Percentiles rank a stretch among this genome's conserved stretches.
phyloP scores from a whole-genome alignment of 2,113 vertebrate species.

The Taurulus bubalis region DNA sequence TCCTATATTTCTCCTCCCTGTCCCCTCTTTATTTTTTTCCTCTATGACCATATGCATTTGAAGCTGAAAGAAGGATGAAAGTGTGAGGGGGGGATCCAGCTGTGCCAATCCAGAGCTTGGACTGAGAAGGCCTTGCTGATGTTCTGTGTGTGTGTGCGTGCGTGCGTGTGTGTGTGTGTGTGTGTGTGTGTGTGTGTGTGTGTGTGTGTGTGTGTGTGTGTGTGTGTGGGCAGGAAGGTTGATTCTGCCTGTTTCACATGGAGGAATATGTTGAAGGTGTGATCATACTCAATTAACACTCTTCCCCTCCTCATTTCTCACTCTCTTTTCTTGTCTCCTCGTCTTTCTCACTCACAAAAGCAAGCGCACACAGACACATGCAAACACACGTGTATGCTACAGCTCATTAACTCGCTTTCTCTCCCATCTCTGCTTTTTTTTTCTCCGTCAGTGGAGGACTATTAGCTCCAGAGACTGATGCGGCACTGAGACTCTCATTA shows the following conservation, averaged over 20 bases:
- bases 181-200: too few species aligned
- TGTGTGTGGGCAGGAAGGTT: background rate
- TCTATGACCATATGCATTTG: background rate
- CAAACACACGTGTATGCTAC: slow-evolving; percentile 39
- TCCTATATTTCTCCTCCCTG: too few species aligned
- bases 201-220: background rate
- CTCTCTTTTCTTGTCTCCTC: slow-evolving; percentile 20
- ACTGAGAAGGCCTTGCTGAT: background rate
- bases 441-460: slow-evolving; percentile 44
- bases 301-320: slow-evolving; percentile 43
- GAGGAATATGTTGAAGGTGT: slow-evolving; percentile 57
- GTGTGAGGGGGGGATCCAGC: too few species aligned
- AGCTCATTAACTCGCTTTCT: slow-evolving; percentile 56
- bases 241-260: slow-evolving; percentile 24
- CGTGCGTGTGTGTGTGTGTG: background rate
- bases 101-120: background rate
- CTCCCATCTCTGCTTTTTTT: slow-evolving; percentile 52
- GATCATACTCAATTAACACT: slow-evolving; percentile 74
- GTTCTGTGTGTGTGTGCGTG: slow-evolving; percentile 15
- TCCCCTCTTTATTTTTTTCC: background rate
- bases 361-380: slow-evolving; percentile 28
- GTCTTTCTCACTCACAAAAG: slow-evolving; percentile 17
- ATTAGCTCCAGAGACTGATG: slow-evolving; percentile 53
- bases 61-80: background rate
- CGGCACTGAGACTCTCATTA: slow-evolving; percentile 55